Evolutionary conservation across 2,888 invertebrate genomes (phyloP), one percentile per base, ranked within the genome.

Genomic region (Dyspetes luteomarginatus): DNA sequence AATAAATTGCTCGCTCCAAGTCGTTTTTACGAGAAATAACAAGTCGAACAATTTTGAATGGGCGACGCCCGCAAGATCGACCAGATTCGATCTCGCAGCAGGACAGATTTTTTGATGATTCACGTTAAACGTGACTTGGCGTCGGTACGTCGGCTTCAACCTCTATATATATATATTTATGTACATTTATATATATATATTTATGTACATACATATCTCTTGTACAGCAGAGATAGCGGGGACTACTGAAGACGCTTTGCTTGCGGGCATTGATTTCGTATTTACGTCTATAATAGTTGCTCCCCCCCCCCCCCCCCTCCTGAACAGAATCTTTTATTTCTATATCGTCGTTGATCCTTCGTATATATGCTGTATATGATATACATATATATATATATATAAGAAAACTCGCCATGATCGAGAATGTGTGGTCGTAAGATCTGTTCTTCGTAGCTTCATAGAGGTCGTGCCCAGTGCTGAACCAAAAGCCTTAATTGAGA

Each of bases 401-500:
- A 52, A 36, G 24, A 64, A 43, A 45, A 55, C 15, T 56, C 26
- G 43, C 26, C 60, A 72, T 79, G 28, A 56, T 45, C 75, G 72
- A 62, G 30, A 67, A 30, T 68, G 80, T 67, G 80, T 78, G 73
- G 78, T 78, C 72, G 67, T 55, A 4, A 41, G 41, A 56, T 80
- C 71, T 15, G 50, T 52, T 48, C 24, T 48, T 45, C n/a, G 43
- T 30, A 17, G n/a, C 45, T 36, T 67, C 45, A 41, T 36, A 36
- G 58, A 41, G 58, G 30, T 64, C 71, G 52, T 26, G 45, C 17
- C 48, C 48, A 15, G 48, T 15, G 15, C 48, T 48, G 17, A 48
- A 22, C 43, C 28, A 26, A 56, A 50, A 28, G 56, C 43, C 81
- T 69, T 88, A 88, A 89, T 88, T 89, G 87, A 89, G 88, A 88